Evolutionary conservation across 2,797 vertebrate species (phyloP).

Genomic region (Lepidocolaptes lacrymiger): DNA sequence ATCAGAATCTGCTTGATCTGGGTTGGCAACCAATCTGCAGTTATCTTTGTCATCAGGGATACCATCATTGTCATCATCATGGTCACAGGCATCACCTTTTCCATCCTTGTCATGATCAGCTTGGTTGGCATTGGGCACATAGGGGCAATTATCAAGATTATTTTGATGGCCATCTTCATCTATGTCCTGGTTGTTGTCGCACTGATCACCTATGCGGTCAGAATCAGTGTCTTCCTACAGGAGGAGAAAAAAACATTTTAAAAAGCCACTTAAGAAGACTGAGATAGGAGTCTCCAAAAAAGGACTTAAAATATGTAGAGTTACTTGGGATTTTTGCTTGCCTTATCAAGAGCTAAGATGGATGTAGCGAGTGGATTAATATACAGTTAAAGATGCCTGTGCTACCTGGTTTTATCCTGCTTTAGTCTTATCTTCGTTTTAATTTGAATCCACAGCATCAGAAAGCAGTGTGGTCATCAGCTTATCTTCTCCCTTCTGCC

Average conservation of each 20-base stretch:
- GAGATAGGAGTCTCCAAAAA: background rate
- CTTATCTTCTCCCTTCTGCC: background rate
- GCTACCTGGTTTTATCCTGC: background rate
- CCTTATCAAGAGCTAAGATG: background rate
- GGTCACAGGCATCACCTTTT: slow-evolving; percentile 97
- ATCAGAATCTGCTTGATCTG: slow-evolving; percentile 93
- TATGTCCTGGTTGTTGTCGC: slow-evolving; percentile 98
- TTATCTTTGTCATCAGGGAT: slow-evolving; percentile 97
- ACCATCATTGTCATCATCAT: slow-evolving; percentile 97
- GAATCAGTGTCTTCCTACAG: slow-evolving; percentile 92
- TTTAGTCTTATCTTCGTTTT: background rate
- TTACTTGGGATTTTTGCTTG: background rate
- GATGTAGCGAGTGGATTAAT: background rate
- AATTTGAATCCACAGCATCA: background rate
- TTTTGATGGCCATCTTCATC: slow-evolving; percentile 99
- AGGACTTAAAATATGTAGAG: background rate
- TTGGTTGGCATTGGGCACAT: slow-evolving; percentile 97
- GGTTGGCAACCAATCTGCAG: slow-evolving; percentile 91
- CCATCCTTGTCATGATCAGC: slow-evolving; percentile 98
- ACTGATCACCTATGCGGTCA: slow-evolving; percentile 92
- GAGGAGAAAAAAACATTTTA: background rate
- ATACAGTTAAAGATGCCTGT: background rate
- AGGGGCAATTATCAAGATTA: slow-evolving; percentile 98
- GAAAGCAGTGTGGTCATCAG: background rate
- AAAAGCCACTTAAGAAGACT: background rate